Evolutionary conservation across 2,797 vertebrate genomes (phyloP).

Genomic region (Myiothlypis chrysogaster): DNA sequence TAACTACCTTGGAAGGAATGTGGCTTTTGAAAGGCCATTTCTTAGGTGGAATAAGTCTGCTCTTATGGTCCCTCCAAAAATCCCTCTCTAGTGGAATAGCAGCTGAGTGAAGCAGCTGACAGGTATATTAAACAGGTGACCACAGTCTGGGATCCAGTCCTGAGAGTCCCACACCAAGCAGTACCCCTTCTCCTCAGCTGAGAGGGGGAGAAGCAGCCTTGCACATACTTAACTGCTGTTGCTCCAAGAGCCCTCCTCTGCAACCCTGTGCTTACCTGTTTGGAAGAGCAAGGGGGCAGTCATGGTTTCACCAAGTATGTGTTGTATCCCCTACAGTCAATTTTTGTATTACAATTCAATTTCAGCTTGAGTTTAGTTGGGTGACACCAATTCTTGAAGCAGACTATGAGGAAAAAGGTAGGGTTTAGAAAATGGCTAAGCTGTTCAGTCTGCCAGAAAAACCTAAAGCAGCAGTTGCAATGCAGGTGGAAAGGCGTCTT

Average conservation of each 20-base stretch:
- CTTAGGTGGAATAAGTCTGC: neutral
- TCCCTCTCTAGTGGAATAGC: neutral
- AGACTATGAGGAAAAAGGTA: neutral
- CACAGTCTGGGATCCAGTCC: neutral
- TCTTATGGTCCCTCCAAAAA: neutral
- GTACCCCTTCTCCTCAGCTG: neutral
- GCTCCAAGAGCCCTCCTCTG: neutral
- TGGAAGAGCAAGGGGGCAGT: neutral
- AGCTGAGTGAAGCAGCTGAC: neutral
- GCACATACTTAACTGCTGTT: fast-evolving
- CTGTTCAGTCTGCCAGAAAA: neutral
- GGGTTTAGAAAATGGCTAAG: neutral
- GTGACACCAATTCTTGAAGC: neutral
- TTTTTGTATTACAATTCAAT: neutral
- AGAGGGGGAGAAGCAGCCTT: neutral
- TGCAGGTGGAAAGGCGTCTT: conserved; percentile 61
- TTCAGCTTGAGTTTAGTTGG: neutral
- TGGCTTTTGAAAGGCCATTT: neutral
- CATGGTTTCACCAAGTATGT: neutral
- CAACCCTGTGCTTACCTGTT: neutral
- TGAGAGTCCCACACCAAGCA: neutral
- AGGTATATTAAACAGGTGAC: neutral
- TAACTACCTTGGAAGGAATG: neutral
- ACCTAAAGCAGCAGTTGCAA: neutral
- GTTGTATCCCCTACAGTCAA: neutral